Evolutionary conservation across 2,797 vertebrate genomes (phyloP), one percentile per base, ranked within the genome.

Genomic region (Sphenodon punctatus): DNA sequence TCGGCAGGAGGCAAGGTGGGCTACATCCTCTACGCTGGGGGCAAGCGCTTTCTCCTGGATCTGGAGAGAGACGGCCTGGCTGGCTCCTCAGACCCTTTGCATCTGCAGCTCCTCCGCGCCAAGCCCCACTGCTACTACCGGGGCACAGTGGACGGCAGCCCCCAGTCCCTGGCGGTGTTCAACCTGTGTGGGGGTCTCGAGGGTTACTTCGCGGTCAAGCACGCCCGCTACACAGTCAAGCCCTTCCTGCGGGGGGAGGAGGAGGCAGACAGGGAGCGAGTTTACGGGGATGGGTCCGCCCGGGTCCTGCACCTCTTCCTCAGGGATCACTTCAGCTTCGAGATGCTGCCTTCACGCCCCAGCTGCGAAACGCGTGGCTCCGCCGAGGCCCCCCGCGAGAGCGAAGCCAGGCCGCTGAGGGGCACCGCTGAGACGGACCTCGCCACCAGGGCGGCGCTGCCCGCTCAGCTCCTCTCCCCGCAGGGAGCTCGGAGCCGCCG

Each of bases 151-250:
- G 96, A 99, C 92, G 96, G 97, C 82, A 96, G 95, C 80, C 92
- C 97, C 25, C 97, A 97, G 67, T 99, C 98, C 8, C 92, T 98
- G 85, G 98, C 98, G 2, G 96, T 97, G 49, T 97, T 99, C 81
- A 95, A 96, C 89, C 95, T 98, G 12, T 99, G 98, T 83, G 96
- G 97, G 19, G 97, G 97, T 46, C 95, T 99, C 27, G 95, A 97
- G 48, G 98, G 98, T 48, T 98, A 97, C 93, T 99, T 99, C 84
- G 98, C 98, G 7, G 94, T 99, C 67, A 94, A 95, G 56, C 93
- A 95, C 59, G 93, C 96, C 60, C 98, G 97, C 76, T 99, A 99
- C 94, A 96, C 95, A n/a, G 89, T 99, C 79, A 95, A 95, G 51
- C 97, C 97, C 2, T 90, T 97, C 42, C 49, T 95, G 68, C 82